Conservation (phyloP, 1,140 invertebrate species). For the Scaptomyza montana region DNA sequence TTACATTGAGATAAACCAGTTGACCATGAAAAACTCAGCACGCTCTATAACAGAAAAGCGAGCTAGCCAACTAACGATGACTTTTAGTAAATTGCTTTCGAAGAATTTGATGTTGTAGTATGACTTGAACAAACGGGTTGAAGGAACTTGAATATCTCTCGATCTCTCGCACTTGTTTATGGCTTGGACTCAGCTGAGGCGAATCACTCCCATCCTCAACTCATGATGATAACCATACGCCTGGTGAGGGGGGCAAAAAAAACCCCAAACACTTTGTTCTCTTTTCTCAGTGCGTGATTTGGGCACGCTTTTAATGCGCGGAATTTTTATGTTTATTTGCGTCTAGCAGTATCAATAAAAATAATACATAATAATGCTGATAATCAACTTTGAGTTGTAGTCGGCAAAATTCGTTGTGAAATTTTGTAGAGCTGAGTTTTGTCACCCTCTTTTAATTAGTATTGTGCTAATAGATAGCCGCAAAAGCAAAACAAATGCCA, state of each 20-base stretch:
- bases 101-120: background rate
- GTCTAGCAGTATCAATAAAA: constrained; percentile 11
- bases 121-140: background rate
- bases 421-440: constrained; percentile 25
- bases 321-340: constrained; percentile 39
- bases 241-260: background rate
- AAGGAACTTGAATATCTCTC: constrained; percentile 1
- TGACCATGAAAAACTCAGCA: background rate
- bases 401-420: constrained; percentile 36
- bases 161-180: background rate
- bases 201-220: background rate
- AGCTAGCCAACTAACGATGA: constrained; percentile 27
- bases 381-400: constrained; percentile 56
- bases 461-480: constrained; percentile 35
- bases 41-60: background rate
- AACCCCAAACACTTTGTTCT: background rate
- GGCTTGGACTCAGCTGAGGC: constrained; percentile 9
- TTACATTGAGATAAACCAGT: constrained; percentile 41
- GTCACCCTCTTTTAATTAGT: constrained; percentile 54
- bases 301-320: constrained; percentile 59
- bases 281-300: constrained; percentile 49
- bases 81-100: background rate
- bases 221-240: constrained; percentile 24
- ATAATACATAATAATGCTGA: constrained; percentile 43
- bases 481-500: constrained; percentile 21